These are phyloP conservation scores for Drepanosiphum platanoidis DNA, from an alignment of 2,888 invertebrate species.

Conservation along the genomic window DNA sequence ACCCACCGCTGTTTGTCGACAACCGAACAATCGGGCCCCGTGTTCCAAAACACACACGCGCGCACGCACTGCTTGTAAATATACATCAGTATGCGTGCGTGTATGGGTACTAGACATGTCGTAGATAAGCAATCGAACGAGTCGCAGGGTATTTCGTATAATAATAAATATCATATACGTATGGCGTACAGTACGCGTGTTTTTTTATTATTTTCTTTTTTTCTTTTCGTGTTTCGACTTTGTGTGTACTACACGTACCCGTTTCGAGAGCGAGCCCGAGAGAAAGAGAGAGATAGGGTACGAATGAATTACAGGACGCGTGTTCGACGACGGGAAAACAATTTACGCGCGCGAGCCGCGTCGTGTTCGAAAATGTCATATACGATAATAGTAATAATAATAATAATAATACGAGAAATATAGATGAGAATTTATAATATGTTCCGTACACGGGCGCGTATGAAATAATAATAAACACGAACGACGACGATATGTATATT, in stretches of 20 bases:
- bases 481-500: background rate
- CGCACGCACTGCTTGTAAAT: background rate
- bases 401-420: no score
- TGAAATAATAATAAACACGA: background rate
- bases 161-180: background rate
- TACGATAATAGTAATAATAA: background rate
- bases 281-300: background rate
- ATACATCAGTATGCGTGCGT: background rate
- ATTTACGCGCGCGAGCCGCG: background rate
- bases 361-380: background rate
- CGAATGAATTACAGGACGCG: background rate
- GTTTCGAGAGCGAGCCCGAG: conserved; percentile 18
- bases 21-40: conserved; percentile 16
- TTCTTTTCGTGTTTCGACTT: background rate
- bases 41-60: background rate
- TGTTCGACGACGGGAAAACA: background rate
- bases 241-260: background rate
- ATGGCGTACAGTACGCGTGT: background rate
- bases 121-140: conserved; percentile 42
- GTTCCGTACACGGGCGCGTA: background rate
- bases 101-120: conserved; percentile 10
- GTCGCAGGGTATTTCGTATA: background rate
- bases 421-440: background rate
- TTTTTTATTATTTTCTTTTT: no score
- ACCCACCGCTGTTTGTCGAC: conserved; percentile 18